Conservation (phyloP, 2,113 vertebrate genomes). For the Hylia prasina region DNA sequence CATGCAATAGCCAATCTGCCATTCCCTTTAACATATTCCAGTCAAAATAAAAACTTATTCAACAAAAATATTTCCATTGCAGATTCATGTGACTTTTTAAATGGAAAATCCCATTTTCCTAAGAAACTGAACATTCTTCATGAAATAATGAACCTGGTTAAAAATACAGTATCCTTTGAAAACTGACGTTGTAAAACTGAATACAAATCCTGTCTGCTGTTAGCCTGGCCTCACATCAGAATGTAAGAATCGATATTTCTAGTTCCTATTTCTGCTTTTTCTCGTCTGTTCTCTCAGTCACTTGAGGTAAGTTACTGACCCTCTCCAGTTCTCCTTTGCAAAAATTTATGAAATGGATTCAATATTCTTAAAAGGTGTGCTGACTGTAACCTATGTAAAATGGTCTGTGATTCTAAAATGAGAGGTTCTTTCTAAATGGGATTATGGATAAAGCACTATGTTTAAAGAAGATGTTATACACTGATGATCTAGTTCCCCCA, state of each 20-base stretch:
- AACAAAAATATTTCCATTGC: background rate
- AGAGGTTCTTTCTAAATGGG: background rate
- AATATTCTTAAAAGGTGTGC: background rate
- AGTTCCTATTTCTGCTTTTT: background rate
- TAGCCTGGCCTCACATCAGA: background rate
- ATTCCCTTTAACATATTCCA: background rate
- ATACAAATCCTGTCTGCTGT: background rate
- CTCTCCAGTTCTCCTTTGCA: background rate
- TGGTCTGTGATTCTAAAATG: background rate
- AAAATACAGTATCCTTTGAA: background rate
- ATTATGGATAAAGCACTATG: background rate
- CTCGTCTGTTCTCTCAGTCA: background rate
- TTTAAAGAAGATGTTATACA: background rate
- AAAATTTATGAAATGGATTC: background rate
- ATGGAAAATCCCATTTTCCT: background rate
- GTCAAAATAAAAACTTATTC: background rate
- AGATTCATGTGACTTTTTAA: background rate
- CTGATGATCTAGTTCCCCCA: background rate
- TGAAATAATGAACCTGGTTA: background rate
- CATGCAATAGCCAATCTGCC: background rate
- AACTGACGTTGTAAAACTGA: background rate
- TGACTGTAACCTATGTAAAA: background rate
- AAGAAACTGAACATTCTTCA: background rate
- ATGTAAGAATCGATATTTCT: background rate
- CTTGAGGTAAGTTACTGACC: background rate